phyloP scores from a whole-genome alignment of 2,888 invertebrate species.

The Cremastinae sp. region DNA sequence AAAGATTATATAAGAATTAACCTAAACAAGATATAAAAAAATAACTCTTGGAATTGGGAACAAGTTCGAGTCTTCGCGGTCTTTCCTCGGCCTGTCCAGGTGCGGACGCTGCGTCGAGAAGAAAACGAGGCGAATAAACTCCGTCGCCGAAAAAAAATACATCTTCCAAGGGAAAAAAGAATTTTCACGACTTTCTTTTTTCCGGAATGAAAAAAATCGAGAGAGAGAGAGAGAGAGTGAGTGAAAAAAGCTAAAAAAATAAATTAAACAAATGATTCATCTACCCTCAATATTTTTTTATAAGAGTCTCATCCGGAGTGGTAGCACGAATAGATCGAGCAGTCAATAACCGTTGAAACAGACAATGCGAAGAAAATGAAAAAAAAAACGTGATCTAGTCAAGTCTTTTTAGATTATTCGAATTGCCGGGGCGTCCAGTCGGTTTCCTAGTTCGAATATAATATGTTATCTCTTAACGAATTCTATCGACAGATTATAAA shows the following conservation, averaged over 20 bases:
- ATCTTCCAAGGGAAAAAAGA: conserved; percentile 45
- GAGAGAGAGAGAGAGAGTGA: conserved; percentile 36
- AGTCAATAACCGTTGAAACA: conserved; percentile 67
- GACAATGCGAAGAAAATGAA: too few species aligned
- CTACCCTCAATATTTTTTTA: conserved; percentile 78
- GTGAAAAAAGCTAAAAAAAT: too few species aligned
- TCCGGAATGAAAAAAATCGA: conserved; percentile 51
- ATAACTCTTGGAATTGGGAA: conserved; percentile 78
- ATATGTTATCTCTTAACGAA: conserved; percentile 64
- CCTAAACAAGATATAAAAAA: conserved; percentile 39
- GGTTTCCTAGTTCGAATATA: conserved; percentile 59
- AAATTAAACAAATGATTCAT: too few species aligned
- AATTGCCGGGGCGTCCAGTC: conserved; percentile 43
- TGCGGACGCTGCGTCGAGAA: conserved; percentile 50
- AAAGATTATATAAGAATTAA: conserved; percentile 50
- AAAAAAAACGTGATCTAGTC: conserved; percentile 78
- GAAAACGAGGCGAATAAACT: conserved; percentile 36
- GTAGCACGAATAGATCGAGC: conserved; percentile 71
- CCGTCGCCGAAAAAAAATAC: conserved; percentile 30
- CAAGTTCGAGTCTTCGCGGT: conserved; percentile 73
- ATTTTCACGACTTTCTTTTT: too few species aligned
- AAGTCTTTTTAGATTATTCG: conserved; percentile 70
- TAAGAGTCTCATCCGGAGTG: conserved; percentile 73
- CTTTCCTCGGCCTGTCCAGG: conserved; percentile 62
- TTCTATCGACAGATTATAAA: conserved; percentile 60